These are phyloP conservation scores for Hypocryptadius cinnamomeus DNA, from an alignment of 2,113 vertebrate genomes.

Conservation along the genomic window DNA sequence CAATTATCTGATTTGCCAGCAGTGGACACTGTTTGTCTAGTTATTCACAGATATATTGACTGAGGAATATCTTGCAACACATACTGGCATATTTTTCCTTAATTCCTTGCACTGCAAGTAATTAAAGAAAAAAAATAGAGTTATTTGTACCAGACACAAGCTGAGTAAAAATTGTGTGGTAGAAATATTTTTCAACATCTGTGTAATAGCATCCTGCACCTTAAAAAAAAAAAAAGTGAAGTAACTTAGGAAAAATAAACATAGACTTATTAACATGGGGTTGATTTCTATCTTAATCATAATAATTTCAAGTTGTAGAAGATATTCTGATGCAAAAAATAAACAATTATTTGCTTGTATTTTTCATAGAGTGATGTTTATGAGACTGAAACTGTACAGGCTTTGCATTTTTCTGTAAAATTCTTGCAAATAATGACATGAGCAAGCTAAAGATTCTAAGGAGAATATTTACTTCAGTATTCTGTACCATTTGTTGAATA, in stretches of 20 bases:
- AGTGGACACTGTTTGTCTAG: constrained; percentile 80
- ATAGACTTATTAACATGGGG: background rate
- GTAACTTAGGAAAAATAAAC: background rate
- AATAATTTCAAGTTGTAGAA: background rate
- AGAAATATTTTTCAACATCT: background rate
- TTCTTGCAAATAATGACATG: background rate
- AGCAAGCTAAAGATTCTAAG: background rate
- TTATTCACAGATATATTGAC: constrained; percentile 29
- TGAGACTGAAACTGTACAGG: background rate
- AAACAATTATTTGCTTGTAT: background rate
- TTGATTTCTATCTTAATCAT: background rate
- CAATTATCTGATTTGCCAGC: constrained; percentile 74
- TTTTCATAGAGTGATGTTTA: background rate
- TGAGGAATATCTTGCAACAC: background rate
- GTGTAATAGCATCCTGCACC: background rate
- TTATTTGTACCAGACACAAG: background rate
- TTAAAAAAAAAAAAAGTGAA: background rate
- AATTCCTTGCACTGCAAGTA: background rate
- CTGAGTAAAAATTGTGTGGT: background rate
- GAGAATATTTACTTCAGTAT: background rate
- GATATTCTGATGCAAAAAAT: background rate
- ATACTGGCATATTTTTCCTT: background rate
- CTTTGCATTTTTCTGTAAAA: background rate
- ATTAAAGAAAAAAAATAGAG: background rate
- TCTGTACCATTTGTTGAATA: background rate